Evolutionary conservation across 1,140 invertebrate species (phyloP).

Genomic region (Apocrypta bakeri): DNA sequence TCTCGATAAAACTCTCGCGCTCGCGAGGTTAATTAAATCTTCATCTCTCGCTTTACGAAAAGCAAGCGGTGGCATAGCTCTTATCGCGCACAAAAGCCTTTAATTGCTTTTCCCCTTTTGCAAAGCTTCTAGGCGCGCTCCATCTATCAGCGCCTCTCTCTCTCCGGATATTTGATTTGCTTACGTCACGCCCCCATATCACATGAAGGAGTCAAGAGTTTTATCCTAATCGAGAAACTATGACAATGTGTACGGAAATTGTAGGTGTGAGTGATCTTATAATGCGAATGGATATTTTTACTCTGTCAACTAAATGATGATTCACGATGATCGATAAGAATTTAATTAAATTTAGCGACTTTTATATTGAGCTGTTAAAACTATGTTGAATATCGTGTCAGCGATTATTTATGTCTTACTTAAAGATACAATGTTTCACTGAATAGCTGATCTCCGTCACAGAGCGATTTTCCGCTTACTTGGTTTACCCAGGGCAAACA

Average conservation of each 20-base stretch:
- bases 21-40: conserved; percentile 10
- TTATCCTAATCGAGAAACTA: background rate
- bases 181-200: background rate
- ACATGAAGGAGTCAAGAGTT: background rate
- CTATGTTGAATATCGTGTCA: background rate
- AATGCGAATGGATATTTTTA: no score
- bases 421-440: background rate
- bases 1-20: no score
- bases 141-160: conserved; percentile 2
- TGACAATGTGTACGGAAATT: background rate
- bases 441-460: background rate
- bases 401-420: background rate
- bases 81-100: conserved; percentile 22
- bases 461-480: background rate
- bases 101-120: conserved; percentile 16
- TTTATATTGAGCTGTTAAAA: no score
- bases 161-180: conserved; percentile 1
- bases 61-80: background rate
- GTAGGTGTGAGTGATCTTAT: background rate
- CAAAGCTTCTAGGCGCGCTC: background rate
- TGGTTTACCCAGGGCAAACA: background rate
- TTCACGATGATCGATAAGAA: no score
- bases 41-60: background rate
- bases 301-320: no score
- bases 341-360: no score